phyloP scores from a whole-genome alignment of 2,888 invertebrate genomes.

The Andrena hattorfiana region DNA sequence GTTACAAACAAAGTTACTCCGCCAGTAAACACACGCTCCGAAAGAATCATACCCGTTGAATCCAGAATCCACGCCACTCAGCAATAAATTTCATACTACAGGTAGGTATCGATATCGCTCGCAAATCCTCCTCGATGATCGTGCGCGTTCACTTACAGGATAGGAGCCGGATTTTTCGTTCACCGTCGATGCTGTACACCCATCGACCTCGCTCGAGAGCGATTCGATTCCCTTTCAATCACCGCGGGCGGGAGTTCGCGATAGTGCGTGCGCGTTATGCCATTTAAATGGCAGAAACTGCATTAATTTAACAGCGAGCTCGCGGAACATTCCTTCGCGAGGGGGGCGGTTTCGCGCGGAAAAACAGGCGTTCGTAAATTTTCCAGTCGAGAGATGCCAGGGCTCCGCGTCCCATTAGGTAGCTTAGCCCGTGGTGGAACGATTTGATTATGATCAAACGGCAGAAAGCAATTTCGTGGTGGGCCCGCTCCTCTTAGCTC shows the following conservation, averaged over 20 bases:
- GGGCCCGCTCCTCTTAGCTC: slow-evolving; percentile 64
- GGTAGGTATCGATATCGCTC: neutral
- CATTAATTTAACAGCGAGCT: slow-evolving; percentile 63
- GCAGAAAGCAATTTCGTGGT: slow-evolving; percentile 74
- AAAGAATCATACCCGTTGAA: neutral
- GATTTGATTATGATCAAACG: slow-evolving; percentile 77
- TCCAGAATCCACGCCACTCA: neutral
- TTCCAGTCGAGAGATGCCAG: slow-evolving; percentile 65
- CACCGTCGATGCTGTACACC: neutral
- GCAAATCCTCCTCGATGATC: neutral
- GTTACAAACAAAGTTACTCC: neutral
- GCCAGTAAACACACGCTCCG: neutral
- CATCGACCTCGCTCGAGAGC: neutral
- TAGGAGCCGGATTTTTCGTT: slow-evolving; percentile 5
- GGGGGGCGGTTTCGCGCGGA: slow-evolving; percentile 62
- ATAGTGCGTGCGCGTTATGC: slow-evolving; percentile 39
- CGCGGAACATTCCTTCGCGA: slow-evolving; percentile 65
- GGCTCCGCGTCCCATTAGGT: slow-evolving; percentile 73
- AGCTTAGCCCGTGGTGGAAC: slow-evolving; percentile 69
- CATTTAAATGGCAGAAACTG: slow-evolving; percentile 63
- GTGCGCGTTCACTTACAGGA: neutral
- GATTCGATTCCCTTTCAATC: slow-evolving; percentile 29
- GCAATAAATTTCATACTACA: neutral
- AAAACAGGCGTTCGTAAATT: slow-evolving; percentile 72
- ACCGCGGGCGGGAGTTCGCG: neutral